Evolutionary conservation across 1,140 invertebrate species (phyloP).

Genomic region (Venturia canescens): DNA sequence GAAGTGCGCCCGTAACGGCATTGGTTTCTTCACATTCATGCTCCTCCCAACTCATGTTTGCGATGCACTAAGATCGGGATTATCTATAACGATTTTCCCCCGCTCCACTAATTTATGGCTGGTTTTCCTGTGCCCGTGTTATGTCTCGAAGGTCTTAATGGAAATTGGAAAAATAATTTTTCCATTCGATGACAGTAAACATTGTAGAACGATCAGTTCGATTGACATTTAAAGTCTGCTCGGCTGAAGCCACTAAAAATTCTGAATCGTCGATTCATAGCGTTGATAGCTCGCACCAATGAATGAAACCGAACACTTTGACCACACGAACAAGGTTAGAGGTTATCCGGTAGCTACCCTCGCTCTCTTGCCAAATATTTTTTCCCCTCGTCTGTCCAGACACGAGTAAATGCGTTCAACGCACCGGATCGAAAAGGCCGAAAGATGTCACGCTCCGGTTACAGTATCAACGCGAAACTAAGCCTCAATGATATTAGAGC

Average conservation of each 20-base stretch:
- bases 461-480: not conserved
- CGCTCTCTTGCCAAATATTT: not conserved
- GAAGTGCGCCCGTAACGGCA: not conserved
- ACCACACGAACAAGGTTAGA: too few relatives aligned
- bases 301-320: too few relatives aligned
- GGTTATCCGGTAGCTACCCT: too few relatives aligned
- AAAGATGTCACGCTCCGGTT: not conserved
- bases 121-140: not conserved
- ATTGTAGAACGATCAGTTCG: not conserved
- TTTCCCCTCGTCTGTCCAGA: not conserved
- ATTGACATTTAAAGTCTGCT: too few relatives aligned
- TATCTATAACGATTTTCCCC: not conserved
- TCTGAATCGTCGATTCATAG: too few relatives aligned
- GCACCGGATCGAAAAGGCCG: not conserved
- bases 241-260: too few relatives aligned
- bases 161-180: not conserved
- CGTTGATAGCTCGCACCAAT: too few relatives aligned
- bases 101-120: not conserved
- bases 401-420: not conserved
- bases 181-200: not conserved
- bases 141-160: not conserved
- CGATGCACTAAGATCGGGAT: not conserved
- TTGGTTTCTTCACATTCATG: not conserved
- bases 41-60: not conserved
- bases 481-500: slow-evolving; percentile 12